Base-by-base conservation (phyloP, 2,113 vertebrate species). In the Psammodynastes pulverulentus region DNA sequence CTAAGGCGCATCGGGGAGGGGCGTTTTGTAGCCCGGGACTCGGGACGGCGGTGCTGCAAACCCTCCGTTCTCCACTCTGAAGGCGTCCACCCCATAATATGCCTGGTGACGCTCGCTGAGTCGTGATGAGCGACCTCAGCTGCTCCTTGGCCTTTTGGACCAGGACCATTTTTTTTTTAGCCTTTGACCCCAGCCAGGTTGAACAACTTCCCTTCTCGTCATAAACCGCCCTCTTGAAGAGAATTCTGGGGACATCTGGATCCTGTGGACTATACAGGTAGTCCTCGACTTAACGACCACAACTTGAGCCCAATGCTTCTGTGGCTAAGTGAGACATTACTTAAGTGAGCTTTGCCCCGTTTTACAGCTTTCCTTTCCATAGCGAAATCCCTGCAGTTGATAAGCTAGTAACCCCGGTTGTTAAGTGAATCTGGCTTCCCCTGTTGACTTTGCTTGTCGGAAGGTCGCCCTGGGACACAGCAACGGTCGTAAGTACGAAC, bases 231-330 rank as follows among this genome's bases (percentile, higher is more conserved):
- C 23, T 10, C 8, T 0, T 54, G 4, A 49, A 12, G 5, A 0
- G 17, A 7, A 34, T 46, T 84, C 92, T 0, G 1, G 91, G 24
- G 0, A 3, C 0, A 0, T 9, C 0, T 0, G 0, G 87, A 49
- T n/a, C 92, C 85, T 94, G 46, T 3, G 3, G 24, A 10, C 24
- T 26, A 58, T 26, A 26, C 56, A 58, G 56, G 24, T 10, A 58
- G 56, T 58, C 56, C 56, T 26, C 56, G 56, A 29, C 56, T 58
- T 58, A 21, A n/a, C 19, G 5, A 54, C 53, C 53, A 3, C 56
- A 58, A 26, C 24, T 52, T 3, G 56, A 58, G 56, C 24, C 56
- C 56, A 29, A 3, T 3, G 1, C 26, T 26, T 10, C 3, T 26
- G 56, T 58, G 26, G 56, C 56, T 58, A 58, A 26, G 24, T 1